These are phyloP conservation scores for Vipera ursinii DNA, from an alignment of 2,797 vertebrate species.

Conservation along the genomic window DNA sequence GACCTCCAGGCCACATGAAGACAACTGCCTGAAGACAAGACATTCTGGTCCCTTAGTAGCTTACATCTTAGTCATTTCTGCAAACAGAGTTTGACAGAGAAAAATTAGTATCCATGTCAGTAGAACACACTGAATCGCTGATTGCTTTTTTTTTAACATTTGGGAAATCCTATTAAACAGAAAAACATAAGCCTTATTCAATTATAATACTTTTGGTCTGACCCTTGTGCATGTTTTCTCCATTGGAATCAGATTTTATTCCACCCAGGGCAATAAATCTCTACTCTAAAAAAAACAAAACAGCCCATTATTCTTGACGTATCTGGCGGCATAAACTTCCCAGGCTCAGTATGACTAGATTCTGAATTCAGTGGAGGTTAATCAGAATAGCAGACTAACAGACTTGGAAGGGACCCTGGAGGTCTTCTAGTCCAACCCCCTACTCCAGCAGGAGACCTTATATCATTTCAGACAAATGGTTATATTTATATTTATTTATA, in stretches of 20 bases:
- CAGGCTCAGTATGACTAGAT: background rate
- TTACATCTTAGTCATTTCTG: conserved; percentile 34
- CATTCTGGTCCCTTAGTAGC: conserved; percentile 43
- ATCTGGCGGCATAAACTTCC: background rate
- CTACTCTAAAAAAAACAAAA: background rate
- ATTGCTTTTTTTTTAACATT: conserved; percentile 38
- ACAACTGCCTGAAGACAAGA: conserved; percentile 42
- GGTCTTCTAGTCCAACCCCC: too few species aligned
- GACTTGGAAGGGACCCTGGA: too few species aligned
- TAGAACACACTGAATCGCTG: conserved; percentile 36
- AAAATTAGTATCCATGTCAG: background rate
- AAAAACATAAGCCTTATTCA: background rate
- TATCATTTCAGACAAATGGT: too few species aligned
- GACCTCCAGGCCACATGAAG: conserved; percentile 40
- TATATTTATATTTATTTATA: too few species aligned
- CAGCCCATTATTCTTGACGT: background rate
- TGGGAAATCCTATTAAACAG: conserved; percentile 13
- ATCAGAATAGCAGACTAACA: too few species aligned
- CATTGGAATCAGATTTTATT: background rate
- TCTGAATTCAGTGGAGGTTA: background rate
- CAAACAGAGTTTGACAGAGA: conserved; percentile 46
- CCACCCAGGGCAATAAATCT: background rate
- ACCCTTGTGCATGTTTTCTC: background rate
- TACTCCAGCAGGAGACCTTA: too few species aligned
- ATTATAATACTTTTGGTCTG: background rate